Percentiles rank a stretch among this genome's conserved stretches.
phyloP scores from a whole-genome alignment of 23 tunicate species.

The Halocynthia aurantium region DNA sequence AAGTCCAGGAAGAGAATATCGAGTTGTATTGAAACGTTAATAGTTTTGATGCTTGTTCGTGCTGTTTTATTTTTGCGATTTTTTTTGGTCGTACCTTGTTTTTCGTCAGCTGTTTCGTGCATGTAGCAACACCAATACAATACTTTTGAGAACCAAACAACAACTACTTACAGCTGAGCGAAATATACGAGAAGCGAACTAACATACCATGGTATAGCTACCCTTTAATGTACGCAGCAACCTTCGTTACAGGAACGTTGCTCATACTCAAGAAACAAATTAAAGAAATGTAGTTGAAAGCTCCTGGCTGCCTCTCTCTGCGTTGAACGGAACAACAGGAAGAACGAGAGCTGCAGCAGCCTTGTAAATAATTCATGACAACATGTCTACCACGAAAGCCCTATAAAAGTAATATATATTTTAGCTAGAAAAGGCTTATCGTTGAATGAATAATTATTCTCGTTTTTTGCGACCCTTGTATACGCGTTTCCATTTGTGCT shows the following conservation, averaged over 20 bases:
- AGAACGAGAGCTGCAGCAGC: slow-evolving; percentile 5
- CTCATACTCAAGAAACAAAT: too few species aligned
- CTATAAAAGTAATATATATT: slow-evolving; percentile 11
- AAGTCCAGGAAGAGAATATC: slow-evolving; percentile 12
- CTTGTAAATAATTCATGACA: slow-evolving; percentile 4
- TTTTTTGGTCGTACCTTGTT: too few species aligned
- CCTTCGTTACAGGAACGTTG: too few species aligned
- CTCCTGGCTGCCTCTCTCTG: not conserved
- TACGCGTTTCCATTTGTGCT: not conserved
- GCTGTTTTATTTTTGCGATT: too few species aligned
- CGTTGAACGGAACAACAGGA: not conserved
- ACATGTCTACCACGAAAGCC: slow-evolving; percentile 3
- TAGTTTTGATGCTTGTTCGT: not conserved
- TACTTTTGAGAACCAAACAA: too few species aligned
- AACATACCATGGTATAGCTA: too few species aligned
- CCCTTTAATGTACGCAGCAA: too few species aligned
- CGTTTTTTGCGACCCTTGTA: slow-evolving; percentile 1
- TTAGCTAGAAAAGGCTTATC: not conserved
- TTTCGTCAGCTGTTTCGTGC: too few species aligned
- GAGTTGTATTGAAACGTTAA: not conserved
- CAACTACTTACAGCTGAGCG: too few species aligned
- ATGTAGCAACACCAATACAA: too few species aligned
- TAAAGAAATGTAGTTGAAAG: not conserved
- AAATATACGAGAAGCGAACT: too few species aligned
- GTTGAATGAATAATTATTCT: not conserved